Evolutionary conservation across 30 jellyfish, hydroid and myxozoan genomes (phyloP), one percentile per base, ranked within the genome.

Genomic region (Turritopsis dohrnii): DNA sequence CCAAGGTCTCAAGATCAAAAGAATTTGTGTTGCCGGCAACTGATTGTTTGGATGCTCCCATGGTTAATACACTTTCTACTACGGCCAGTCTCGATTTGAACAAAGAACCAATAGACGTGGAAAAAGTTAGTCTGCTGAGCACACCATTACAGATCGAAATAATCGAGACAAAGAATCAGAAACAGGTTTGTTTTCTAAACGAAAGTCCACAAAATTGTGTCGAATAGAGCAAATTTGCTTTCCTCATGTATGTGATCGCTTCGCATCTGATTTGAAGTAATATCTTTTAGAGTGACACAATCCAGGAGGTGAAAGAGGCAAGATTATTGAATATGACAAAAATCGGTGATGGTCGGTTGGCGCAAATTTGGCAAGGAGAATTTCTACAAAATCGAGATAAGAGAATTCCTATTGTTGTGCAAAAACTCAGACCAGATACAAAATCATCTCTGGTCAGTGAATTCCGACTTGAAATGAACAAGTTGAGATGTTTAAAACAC

Each of bases 291-390:
- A 72, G 71, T 41, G 31, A 82, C 85, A 87, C 79, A 25, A 90
- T 75, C 5, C 90, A 88, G 79, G 90, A 83, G 75, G 94, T 84
- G 20, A 80, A 87, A 85, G 88, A 87, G 20, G 83, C 88, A 30
- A 52, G 85, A 65, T 71, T 90, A 7, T 71, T 66, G 26, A 76
- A 82, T 83, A 25, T 84, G 65, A 86, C 79, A 65, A 66, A 82
- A 90, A 88, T 91, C 21, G 94, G 97, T 65, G 96, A 91, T 26
- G 96, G 97, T 1, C 72, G 30, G 76, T 74, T 80, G 81, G 83
- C 84, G 65, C 94, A 87, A 76, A 76, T 91, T 30, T 91, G 96
- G 96, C 77, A 74, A 75, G 97, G 94, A 71, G 95, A 91, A 81
- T 81, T 75, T 53, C 53, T 65, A 18, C 79, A 66, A 23, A 53